These are phyloP conservation scores for Parus major DNA, from an alignment of 2,113 vertebrate species.

Conservation along the genomic window DNA sequence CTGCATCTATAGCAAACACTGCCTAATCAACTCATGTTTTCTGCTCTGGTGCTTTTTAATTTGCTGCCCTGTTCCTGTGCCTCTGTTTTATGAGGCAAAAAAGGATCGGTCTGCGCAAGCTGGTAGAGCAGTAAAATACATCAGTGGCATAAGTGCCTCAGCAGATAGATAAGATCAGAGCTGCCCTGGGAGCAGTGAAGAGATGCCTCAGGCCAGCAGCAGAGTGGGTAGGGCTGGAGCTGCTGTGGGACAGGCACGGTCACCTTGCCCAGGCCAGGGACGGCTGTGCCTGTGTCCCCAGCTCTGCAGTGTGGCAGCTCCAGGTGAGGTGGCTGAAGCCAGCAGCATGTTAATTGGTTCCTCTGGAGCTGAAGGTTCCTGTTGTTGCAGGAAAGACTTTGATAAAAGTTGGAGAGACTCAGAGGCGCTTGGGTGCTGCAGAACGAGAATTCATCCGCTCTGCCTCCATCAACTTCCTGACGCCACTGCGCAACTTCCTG, in stretches of 20 bases:
- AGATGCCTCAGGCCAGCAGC: neutral
- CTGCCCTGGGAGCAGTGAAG: neutral
- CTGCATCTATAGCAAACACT: neutral
- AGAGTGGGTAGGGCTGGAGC: neutral
- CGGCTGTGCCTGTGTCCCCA: neutral
- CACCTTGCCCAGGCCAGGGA: neutral
- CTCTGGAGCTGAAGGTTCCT: neutral
- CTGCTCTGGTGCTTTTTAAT: conserved; percentile 63
- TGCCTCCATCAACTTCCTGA: conserved; percentile 88
- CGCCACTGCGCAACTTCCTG: conserved; percentile 94
- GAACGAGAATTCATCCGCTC: conserved; percentile 92
- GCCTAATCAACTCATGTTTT: conserved; percentile 19
- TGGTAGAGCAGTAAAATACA: neutral
- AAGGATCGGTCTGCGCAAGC: neutral
- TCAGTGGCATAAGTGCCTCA: neutral
- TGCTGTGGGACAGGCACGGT: neutral
- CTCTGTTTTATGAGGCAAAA: neutral
- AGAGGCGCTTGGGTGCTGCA: conserved; percentile 85
- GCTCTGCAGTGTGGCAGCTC: neutral
- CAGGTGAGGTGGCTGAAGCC: neutral
- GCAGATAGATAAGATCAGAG: conserved; percentile 31
- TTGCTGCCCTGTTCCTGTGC: conserved; percentile 26
- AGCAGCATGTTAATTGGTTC: neutral
- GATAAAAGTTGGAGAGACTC: conserved; percentile 89
- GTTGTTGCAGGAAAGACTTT: conserved; percentile 84